These are phyloP conservation scores for Clarias magur DNA, from an alignment of 2,113 vertebrate genomes.

Conservation along the genomic window DNA sequence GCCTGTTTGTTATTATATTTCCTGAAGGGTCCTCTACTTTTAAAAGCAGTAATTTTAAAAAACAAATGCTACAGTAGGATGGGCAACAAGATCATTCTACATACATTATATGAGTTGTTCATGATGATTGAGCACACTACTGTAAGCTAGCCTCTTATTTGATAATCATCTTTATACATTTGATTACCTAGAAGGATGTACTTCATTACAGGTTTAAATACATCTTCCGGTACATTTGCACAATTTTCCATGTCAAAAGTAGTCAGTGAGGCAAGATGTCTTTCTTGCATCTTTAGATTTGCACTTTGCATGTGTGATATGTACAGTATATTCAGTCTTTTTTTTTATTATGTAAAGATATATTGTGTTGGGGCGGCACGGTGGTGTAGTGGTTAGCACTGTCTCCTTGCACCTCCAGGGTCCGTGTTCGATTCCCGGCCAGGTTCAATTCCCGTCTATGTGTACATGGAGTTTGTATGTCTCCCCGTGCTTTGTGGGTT, in stretches of 20 bases:
- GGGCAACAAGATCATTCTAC: neutral
- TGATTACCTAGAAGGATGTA: neutral
- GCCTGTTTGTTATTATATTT: constrained; percentile 8
- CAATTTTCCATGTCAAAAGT: neutral
- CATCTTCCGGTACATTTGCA: neutral
- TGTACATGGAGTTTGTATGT: no score
- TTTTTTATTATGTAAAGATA: no score
- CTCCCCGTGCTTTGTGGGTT: no score
- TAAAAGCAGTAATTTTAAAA: neutral
- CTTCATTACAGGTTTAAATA: neutral
- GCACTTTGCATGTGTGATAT: neutral
- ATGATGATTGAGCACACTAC: neutral
- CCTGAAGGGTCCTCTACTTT: neutral
- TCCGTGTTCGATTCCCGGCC: no score
- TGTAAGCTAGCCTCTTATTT: neutral
- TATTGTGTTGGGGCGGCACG: no score
- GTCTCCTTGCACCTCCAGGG: no score
- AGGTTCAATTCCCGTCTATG: no score
- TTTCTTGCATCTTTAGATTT: neutral
- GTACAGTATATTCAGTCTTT: neutral
- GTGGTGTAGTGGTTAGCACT: no score
- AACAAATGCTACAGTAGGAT: neutral
- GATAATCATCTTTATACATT: neutral
- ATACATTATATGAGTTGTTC: neutral
- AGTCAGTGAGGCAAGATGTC: neutral